Percentiles rank a stretch among this genome's conserved stretches.
These are phyloP conservation scores for Hylaea fasciaria DNA, from an alignment of 2,888 invertebrate species.

Conservation along the genomic window DNA sequence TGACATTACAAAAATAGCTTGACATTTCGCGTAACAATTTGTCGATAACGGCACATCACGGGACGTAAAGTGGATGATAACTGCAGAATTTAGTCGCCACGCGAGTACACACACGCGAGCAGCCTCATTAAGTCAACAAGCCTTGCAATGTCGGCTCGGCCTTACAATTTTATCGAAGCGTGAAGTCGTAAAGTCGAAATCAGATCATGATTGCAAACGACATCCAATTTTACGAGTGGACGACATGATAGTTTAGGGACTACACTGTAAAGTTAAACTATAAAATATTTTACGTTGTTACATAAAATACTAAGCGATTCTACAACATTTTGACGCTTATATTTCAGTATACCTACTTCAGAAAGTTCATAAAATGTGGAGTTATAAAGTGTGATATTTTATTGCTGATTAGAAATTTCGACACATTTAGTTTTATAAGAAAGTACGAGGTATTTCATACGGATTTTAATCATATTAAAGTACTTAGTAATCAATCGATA, in stretches of 20 bases:
- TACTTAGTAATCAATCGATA: slow-evolving; percentile 5
- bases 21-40: neutral
- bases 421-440: neutral
- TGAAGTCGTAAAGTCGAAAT: slow-evolving; percentile 27
- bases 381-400: neutral
- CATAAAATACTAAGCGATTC: slow-evolving; percentile 28
- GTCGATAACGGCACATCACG: neutral
- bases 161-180: slow-evolving; percentile 4
- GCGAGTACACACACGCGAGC: neutral
- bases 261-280: slow-evolving; percentile 30
- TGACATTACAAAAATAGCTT: neutral
- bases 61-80: no score
- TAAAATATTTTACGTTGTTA: slow-evolving; percentile 31
- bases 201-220: slow-evolving; percentile 26
- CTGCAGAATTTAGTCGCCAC: neutral
- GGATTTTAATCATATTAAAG: no score
- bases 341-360: slow-evolving; percentile 3
- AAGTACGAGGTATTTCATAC: no score
- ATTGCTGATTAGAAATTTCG: neutral
- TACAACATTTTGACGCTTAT: slow-evolving; percentile 17
- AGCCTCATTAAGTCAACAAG: neutral
- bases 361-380: slow-evolving; percentile 9
- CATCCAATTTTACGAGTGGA: slow-evolving; percentile 31
- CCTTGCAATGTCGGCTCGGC: neutral
- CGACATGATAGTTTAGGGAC: slow-evolving; percentile 26